phyloP scores from a whole-genome alignment of 2,797 vertebrate genomes.

The Rhincodon typus region DNA sequence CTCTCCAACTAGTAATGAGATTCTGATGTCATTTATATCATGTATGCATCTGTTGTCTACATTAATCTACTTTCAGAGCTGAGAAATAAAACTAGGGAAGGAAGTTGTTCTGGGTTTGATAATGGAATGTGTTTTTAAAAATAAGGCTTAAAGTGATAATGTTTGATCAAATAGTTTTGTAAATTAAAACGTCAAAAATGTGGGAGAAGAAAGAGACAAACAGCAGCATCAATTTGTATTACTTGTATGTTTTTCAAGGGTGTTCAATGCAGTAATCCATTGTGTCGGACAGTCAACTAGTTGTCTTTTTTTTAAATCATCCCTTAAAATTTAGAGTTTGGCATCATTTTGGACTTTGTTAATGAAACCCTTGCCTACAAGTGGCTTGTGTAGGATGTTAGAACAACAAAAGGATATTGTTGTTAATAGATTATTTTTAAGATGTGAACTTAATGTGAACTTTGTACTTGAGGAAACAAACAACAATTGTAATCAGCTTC shows the following conservation, averaged over 20 bases:
- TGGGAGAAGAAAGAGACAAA: not conserved
- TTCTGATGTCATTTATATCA: too few species aligned
- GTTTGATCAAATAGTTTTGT: not conserved
- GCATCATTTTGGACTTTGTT: not conserved
- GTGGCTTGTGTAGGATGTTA: not conserved
- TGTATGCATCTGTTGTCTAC: too few species aligned
- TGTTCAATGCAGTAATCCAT: not conserved
- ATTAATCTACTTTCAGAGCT: not conserved
- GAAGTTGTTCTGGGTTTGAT: not conserved
- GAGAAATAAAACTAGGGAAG: not conserved
- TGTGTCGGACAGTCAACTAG: not conserved
- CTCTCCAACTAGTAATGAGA: too few species aligned
- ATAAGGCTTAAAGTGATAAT: not conserved
- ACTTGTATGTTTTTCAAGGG: not conserved
- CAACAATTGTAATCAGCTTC: not conserved
- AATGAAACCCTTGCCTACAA: not conserved
- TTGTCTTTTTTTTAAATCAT: not conserved
- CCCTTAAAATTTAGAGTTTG: not conserved
- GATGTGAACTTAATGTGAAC: not conserved
- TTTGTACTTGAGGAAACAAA: not conserved
- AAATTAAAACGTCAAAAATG: not conserved
- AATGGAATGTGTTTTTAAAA: not conserved
- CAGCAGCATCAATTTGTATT: not conserved
- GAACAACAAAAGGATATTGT: not conserved
- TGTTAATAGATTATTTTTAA: not conserved